Percentiles rank a stretch among this genome's conserved stretches.
These are phyloP conservation scores for Trinectes maculatus DNA, from an alignment of 2,113 vertebrate species.

Conservation along the genomic window DNA sequence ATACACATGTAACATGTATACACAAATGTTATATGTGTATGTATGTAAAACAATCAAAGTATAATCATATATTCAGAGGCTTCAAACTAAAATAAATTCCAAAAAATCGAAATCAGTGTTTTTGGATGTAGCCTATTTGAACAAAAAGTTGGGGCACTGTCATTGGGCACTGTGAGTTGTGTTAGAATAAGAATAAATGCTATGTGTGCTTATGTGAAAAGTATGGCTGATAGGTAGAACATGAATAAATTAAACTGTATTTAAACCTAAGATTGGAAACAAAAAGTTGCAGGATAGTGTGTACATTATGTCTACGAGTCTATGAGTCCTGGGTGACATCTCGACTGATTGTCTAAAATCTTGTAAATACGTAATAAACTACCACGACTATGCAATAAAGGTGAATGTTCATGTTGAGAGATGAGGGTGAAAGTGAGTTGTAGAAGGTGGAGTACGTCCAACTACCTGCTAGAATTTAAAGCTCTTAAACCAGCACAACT, in stretches of 20 bases:
- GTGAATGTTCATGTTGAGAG: slow-evolving; percentile 39
- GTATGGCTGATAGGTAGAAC: neutral
- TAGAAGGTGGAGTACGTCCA: slow-evolving; percentile 27
- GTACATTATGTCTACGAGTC: slow-evolving; percentile 11
- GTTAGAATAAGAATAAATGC: slow-evolving; percentile 2
- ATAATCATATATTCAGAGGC: too few relatives aligned
- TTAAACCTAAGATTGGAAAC: slow-evolving; percentile 13
- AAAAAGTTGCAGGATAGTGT: slow-evolving; percentile 6
- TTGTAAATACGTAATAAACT: slow-evolving; percentile 29
- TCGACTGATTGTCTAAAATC: too few relatives aligned
- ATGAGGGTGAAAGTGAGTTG: slow-evolving; percentile 42
- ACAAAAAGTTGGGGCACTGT: slow-evolving; percentile 11
- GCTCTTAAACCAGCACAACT: slow-evolving; percentile 24
- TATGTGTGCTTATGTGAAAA: slow-evolving; percentile 3
- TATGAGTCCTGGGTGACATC: slow-evolving; percentile 6
- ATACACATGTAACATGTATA: slow-evolving; percentile 2
- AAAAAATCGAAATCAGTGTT: slow-evolving; percentile 32
- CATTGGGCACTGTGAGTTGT: neutral
- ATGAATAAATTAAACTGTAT: neutral
- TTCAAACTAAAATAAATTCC: slow-evolving; percentile 28
- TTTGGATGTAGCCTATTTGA: slow-evolving; percentile 24
- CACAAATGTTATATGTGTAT: too few relatives aligned
- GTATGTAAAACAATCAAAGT: too few relatives aligned
- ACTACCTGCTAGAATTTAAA: slow-evolving; percentile 47
- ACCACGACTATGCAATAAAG: slow-evolving; percentile 20